Evolutionary conservation across 2,888 invertebrate genomes (phyloP).

Genomic region (Eretmocerus hayati): DNA sequence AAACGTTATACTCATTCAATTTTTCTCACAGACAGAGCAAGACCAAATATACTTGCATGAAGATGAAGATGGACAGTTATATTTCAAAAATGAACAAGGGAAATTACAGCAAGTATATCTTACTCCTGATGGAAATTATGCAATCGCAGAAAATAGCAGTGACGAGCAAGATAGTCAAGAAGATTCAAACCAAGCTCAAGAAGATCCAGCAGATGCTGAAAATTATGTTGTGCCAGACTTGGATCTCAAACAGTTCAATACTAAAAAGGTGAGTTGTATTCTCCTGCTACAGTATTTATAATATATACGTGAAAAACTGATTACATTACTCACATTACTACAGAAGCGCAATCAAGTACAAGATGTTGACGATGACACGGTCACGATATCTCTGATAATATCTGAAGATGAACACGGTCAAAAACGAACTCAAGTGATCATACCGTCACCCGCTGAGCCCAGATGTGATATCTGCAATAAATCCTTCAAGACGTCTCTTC

Average conservation of each 20-base stretch:
- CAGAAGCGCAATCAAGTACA: conserved; percentile 35
- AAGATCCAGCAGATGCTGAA: conserved; percentile 28
- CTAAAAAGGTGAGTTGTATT: conserved; percentile 26
- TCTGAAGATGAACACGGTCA: conserved; percentile 46
- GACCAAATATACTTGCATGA: conserved; percentile 44
- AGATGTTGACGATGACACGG: conserved; percentile 43
- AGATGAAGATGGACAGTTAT: conserved; percentile 43
- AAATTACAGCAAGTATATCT: conserved; percentile 41
- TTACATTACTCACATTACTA: neutral
- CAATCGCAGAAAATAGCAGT: conserved; percentile 37
- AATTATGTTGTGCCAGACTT: conserved; percentile 33
- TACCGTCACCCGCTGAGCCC: conserved; percentile 41
- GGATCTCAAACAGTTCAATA: conserved; percentile 25
- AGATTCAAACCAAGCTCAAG: conserved; percentile 20
- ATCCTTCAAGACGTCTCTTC: conserved; percentile 46
- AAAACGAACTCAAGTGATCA: conserved; percentile 47
- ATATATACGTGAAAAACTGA: neutral
- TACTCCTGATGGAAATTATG: conserved; percentile 44
- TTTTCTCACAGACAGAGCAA: conserved; percentile 24
- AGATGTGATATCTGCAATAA: conserved; percentile 50
- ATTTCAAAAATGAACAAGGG: conserved; percentile 43
- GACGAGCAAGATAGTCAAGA: conserved; percentile 37
- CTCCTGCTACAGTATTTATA: neutral
- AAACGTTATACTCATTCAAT: neutral
- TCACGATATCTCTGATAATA: conserved; percentile 46